phyloP scores from a whole-genome alignment of 2,113 vertebrate species.

The Aegithalos caudatus region DNA sequence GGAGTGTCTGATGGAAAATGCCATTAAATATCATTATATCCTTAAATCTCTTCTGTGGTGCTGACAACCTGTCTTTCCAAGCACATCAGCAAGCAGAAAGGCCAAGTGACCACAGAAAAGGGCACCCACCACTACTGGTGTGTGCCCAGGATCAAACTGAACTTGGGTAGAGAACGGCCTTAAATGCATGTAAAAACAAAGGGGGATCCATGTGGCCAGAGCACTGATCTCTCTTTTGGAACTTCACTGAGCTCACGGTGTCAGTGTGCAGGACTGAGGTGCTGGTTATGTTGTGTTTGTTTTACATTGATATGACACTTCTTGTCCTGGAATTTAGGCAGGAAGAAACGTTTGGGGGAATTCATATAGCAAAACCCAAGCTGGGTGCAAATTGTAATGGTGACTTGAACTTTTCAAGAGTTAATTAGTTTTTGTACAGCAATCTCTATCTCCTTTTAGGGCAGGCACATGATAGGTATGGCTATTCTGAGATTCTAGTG shows the following conservation, averaged over 20 bases:
- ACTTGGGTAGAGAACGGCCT: not conserved
- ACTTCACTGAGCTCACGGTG: not conserved
- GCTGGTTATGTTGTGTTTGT: not conserved
- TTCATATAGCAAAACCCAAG: not conserved
- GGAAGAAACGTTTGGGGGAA: not conserved
- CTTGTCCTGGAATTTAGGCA: not conserved
- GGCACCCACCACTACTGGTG: not conserved
- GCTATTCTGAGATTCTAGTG: not conserved
- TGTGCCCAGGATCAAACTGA: not conserved
- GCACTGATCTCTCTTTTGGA: not conserved
- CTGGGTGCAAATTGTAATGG: not conserved
- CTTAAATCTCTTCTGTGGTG: not conserved
- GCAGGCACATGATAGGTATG: not conserved
- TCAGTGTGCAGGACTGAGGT: not conserved
- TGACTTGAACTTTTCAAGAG: not conserved
- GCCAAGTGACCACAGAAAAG: not conserved
- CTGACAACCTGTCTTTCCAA: not conserved
- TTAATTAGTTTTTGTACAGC: not conserved
- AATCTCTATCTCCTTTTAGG: not conserved
- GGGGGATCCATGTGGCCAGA: not conserved
- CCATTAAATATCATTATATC: not conserved
- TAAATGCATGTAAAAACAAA: not conserved
- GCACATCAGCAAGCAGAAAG: not conserved
- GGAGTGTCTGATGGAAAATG: not conserved
- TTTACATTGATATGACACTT: fast-evolving